Evolutionary conservation across 2,888 invertebrate genomes (phyloP), one percentile per base, ranked within the genome.

Genomic region (Andricus curvator): DNA sequence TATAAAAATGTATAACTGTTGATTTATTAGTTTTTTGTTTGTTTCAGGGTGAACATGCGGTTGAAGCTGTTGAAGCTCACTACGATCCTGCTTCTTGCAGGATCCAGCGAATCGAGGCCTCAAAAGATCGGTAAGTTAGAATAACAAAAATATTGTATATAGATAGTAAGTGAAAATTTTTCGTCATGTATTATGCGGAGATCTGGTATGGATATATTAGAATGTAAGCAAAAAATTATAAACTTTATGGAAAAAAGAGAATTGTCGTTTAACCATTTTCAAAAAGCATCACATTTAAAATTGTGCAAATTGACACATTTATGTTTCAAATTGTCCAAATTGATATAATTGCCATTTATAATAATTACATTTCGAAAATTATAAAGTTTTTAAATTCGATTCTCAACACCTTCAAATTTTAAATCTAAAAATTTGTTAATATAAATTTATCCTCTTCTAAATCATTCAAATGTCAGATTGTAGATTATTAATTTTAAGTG

Each of bases 31-130:
- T 44, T 78, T 76, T 80, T 78, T 82, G 82, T 85, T 79, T 88
- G 87, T 92, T 92, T 65, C 89, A 92, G 92, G 87, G 84, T 84
- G 70, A 91, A 89, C 88, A 92, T 92, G 92, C 87, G 90, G 86
- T 88, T 88, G 81, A 88, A 88, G 80, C 44, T 90, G 76, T 82
- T 88, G 80, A 88, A 88, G 81, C 81, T 89, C 66, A 82, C 89
- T 82, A 84, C 88, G 87, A 82, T 90, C 85, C 88, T 92, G 85
- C 85, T 91, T 82, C 80, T 89, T 51, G 86, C 87, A 78, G 90
- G 89, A 85, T 89, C 86, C 70, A 86, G 86, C 74, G 82, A 90
- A 78, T 88, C 89, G 77, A 90, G 92, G 81, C 92, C 92, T 64
- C 90, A 89, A 74, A 88, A 85, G 83, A 80, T 80, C 70, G 92